Conservation (phyloP, 2,797 vertebrate species). For the Poecilia gillii region DNA sequence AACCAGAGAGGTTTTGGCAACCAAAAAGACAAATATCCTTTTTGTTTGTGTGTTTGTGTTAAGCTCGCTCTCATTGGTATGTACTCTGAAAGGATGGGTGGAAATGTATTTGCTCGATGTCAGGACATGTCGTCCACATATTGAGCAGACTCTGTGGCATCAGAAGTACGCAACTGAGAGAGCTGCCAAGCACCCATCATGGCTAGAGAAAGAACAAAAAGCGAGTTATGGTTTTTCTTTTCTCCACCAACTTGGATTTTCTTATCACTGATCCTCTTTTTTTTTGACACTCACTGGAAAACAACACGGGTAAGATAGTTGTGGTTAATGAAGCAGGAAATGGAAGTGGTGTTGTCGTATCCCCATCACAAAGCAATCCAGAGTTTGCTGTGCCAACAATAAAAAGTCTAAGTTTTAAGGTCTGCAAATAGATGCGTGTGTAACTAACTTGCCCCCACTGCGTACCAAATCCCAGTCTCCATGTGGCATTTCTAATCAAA, state of each 20-base stretch:
- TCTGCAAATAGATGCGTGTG: conserved; percentile 63
- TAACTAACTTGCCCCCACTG: conserved; percentile 16
- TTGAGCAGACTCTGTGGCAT: conserved; percentile 47
- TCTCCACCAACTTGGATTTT: conserved; percentile 31
- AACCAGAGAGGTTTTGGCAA: neutral
- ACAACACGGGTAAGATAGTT: conserved; percentile 22
- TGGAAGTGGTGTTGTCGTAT: conserved; percentile 26
- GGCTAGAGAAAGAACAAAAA: conserved; percentile 20
- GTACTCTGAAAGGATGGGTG: conserved; percentile 20
- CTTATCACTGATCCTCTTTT: conserved; percentile 24
- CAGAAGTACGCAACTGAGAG: conserved; percentile 21
- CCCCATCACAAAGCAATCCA: conserved; percentile 48
- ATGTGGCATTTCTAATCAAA: conserved; percentile 8
- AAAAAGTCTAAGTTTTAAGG: conserved; percentile 44
- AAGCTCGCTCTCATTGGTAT: conserved; percentile 7
- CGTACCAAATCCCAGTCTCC: conserved; percentile 16
- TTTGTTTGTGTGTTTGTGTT: neutral
- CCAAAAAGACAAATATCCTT: neutral
- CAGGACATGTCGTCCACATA: conserved; percentile 21
- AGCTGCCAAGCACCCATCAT: conserved; percentile 25
- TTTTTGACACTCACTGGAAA: conserved; percentile 18
- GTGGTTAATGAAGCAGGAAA: conserved; percentile 30
- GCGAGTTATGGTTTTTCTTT: conserved; percentile 13
- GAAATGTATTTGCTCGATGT: conserved; percentile 28
- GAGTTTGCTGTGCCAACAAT: conserved; percentile 49